These are phyloP conservation scores for Lasioglossum vierecki DNA, from an alignment of 2,888 invertebrate genomes.

Conservation along the genomic window DNA sequence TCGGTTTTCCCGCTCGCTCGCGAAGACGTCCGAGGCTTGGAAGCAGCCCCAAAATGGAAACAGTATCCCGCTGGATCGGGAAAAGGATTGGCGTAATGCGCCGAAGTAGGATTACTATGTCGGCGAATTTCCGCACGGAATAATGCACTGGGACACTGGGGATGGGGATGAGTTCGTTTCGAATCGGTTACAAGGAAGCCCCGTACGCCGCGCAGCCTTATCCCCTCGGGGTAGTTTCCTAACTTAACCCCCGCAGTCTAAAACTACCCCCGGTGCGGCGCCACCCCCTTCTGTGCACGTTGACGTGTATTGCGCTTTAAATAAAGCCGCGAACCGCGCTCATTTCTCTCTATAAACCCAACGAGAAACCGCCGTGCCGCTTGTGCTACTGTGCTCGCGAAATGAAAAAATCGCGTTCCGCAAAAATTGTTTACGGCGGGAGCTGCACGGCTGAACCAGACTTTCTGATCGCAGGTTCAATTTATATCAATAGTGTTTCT, in stretches of 20 bases:
- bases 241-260: constrained; percentile 18
- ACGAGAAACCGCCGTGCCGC: neutral
- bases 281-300: neutral
- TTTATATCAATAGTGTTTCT: neutral
- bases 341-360: constrained; percentile 9
- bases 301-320: constrained; percentile 32
- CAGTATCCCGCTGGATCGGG: neutral
- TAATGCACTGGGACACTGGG: constrained; percentile 11
- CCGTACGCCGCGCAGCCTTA: neutral
- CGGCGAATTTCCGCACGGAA: constrained; percentile 18
- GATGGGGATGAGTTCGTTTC: constrained; percentile 1
- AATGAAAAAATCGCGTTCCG: constrained; percentile 8
- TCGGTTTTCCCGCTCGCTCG: neutral
- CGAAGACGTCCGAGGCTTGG: neutral
- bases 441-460: neutral
- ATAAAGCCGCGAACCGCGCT: constrained; percentile 11
- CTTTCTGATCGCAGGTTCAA: neutral
- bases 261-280: neutral
- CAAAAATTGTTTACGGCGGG: constrained; percentile 17
- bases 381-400: neutral
- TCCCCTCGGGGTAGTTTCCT: neutral
- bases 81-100: constrained; percentile 36
- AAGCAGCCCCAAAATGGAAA: neutral
- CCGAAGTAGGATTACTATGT: constrained; percentile 34
- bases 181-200: constrained; percentile 11